Evolutionary conservation across 2,113 vertebrate genomes (phyloP).

Genomic region (Chauna torquata): DNA sequence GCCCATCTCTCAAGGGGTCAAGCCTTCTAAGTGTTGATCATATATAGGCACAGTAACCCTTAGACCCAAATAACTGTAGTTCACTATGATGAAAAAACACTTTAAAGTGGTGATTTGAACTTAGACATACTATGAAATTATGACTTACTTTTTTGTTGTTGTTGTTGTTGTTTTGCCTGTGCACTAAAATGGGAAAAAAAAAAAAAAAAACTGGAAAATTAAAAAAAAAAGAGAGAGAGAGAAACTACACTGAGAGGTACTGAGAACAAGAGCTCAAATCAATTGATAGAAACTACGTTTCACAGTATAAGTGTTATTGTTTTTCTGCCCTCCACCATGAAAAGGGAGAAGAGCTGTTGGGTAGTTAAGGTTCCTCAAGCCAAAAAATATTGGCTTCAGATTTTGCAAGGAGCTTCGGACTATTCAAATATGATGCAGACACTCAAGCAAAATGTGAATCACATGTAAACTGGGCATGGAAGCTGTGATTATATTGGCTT

Average conservation of each 20-base stretch:
- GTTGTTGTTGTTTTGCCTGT: neutral
- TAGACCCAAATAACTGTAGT: neutral
- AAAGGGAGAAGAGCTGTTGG: neutral
- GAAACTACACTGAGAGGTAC: neutral
- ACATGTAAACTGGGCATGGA: neutral
- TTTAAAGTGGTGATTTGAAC: neutral
- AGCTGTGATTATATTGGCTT: accelerated
- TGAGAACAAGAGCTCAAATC: neutral
- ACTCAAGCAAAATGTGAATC: neutral
- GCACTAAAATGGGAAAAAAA: neutral
- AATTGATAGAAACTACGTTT: neutral
- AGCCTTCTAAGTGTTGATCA: neutral
- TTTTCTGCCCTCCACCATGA: neutral
- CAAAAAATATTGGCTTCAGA: neutral
- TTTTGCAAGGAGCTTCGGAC: neutral
- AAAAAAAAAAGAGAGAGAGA: no score
- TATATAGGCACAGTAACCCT: neutral
- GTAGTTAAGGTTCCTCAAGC: neutral
- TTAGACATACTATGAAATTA: neutral
- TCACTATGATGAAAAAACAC: neutral
- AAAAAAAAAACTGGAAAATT: neutral
- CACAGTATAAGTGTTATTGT: neutral
- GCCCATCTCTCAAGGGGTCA: neutral
- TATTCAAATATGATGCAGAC: neutral
- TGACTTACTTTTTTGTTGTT: neutral